Base-by-base conservation (phyloP, 1,140 invertebrate species). In the Lineus longissimus region DNA sequence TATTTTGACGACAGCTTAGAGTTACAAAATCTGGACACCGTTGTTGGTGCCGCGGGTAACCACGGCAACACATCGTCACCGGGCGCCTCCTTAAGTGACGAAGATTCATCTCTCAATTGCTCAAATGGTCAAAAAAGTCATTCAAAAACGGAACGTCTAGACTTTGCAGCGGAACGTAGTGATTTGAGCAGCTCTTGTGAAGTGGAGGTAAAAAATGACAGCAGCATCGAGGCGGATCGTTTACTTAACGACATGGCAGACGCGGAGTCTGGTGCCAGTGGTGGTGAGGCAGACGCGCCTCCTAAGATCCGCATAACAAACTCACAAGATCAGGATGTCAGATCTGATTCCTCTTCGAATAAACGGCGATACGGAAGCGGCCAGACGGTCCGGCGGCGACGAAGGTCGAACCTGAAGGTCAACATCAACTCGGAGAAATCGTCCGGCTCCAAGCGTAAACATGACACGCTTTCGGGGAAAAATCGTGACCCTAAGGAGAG, bases 401-500 rank as follows among this genome's bases (percentile, higher is more conserved):
- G 47, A 51, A 51, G n/a, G 25, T 23, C 25, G n/a, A 23, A 51
- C n/a, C 33, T 36, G 6, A 36, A 36, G 55, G 55, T 30, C n/a
- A 29, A 11, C 15, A 29, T 36, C 55, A 7, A 57, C 27, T 36
- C 55, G 30, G 36, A 57, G 27, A 30, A 22, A 27, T 27, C 55
- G 36, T 29, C 36, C 13, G 29, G 55, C 6, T 36, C 33, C 6
- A 36, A 36, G 33, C 33, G 33, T 36, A 36, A 36, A 36, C 33
- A 36, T 36, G 33, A 36, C 6, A 36, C 33, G 15, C 15, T 36
- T 4, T 15, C 33, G 33, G 33, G 4, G 33, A 36, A 36, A 36
- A 15, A n/a, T 51, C 19, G 25, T n/a, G 41, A 41, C 54, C 15
- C 41, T 36, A 63, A 63, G 62, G 72, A 75, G 43, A 71, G 71